Evolutionary conservation across 2,113 vertebrate genomes (phyloP).

Genomic region (Varanus salvator): DNA sequence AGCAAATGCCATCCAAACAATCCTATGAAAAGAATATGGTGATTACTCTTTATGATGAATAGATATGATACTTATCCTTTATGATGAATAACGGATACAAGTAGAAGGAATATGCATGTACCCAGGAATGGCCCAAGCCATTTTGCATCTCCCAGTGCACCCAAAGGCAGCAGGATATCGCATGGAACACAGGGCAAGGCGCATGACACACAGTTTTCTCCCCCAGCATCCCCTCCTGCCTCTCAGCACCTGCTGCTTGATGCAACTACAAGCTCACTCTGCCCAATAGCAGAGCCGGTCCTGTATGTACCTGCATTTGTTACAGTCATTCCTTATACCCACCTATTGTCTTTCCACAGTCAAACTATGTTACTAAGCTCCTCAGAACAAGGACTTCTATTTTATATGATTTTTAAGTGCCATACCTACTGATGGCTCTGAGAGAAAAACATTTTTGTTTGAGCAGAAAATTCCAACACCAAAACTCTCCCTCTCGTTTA

Average conservation of each 20-base stretch:
- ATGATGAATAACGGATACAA: background rate
- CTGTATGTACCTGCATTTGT: background rate
- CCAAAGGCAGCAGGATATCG: too few relatives aligned
- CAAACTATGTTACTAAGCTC: background rate
- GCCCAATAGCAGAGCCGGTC: too few relatives aligned
- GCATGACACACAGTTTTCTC: too few relatives aligned
- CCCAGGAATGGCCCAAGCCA: too few relatives aligned
- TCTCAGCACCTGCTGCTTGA: too few relatives aligned
- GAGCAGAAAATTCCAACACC: background rate
- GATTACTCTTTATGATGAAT: too few relatives aligned
- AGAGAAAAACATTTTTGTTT: background rate
- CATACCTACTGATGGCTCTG: background rate
- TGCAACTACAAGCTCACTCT: too few relatives aligned
- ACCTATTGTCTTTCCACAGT: background rate
- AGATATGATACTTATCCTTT: too few relatives aligned
- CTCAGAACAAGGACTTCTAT: too few relatives aligned
- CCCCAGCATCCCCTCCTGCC: too few relatives aligned
- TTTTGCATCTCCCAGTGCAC: too few relatives aligned
- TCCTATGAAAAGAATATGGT: background rate
- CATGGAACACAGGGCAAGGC: too few relatives aligned
- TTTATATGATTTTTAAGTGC: background rate
- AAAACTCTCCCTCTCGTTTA: background rate
- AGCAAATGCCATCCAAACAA: constrained; percentile 13
- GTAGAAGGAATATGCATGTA: background rate
- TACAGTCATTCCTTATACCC: background rate